Conservation (phyloP, 2,888 invertebrate species). For the Diogma glabrata region DNA sequence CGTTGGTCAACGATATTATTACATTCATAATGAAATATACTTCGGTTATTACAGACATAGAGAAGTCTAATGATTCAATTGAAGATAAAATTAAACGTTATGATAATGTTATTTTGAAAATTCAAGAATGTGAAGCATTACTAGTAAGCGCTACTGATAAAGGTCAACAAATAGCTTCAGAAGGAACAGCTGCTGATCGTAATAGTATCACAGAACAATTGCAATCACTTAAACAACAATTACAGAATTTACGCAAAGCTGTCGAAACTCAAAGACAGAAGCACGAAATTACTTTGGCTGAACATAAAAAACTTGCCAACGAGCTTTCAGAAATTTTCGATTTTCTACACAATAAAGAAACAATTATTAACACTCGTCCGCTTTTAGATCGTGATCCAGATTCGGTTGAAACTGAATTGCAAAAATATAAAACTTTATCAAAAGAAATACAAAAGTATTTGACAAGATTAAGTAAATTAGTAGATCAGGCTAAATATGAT, state of each 20-base stretch:
- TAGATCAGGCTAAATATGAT: slow-evolving; percentile 59
- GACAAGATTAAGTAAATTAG: slow-evolving; percentile 55
- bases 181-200: slow-evolving; percentile 76
- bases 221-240: slow-evolving; percentile 74
- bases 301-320: slow-evolving; percentile 71
- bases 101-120: slow-evolving; percentile 72
- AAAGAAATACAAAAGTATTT: slow-evolving; percentile 58
- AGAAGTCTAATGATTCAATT: slow-evolving; percentile 66
- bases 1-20: slow-evolving; percentile 74
- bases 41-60: slow-evolving; percentile 72
- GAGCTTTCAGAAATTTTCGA: slow-evolving; percentile 75
- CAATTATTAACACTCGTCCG: slow-evolving; percentile 69
- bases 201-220: slow-evolving; percentile 80
- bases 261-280: slow-evolving; percentile 80
- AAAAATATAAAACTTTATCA: slow-evolving; percentile 58
- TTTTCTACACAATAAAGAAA: slow-evolving; percentile 73
- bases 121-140: slow-evolving; percentile 82
- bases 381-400: slow-evolving; percentile 63
- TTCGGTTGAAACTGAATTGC: slow-evolving; percentile 71
- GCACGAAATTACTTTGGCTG: slow-evolving; percentile 77
- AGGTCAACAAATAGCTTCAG: slow-evolving; percentile 84
- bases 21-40: slow-evolving; percentile 80
- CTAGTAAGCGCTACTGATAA: slow-evolving; percentile 81
- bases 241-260: slow-evolving; percentile 62
- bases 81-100: slow-evolving; percentile 82